These are phyloP conservation scores for Drosophila navojoa DNA, from an alignment of 1,140 invertebrate genomes.

Conservation along the genomic window DNA sequence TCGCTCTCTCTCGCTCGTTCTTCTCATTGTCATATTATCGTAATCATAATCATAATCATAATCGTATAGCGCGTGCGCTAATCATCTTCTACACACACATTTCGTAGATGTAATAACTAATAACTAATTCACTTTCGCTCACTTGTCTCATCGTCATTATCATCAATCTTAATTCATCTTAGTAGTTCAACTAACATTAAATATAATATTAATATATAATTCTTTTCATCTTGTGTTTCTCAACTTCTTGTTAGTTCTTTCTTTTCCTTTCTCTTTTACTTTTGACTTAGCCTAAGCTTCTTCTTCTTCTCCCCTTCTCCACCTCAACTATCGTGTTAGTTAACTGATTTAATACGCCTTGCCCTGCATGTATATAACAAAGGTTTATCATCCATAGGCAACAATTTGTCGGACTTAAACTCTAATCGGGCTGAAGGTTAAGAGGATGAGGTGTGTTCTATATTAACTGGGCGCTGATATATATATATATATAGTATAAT, in stretches of 20 bases:
- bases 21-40: constrained; percentile 52
- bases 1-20: not conserved
- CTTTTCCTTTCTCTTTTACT: too few relatives aligned
- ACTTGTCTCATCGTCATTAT: constrained; percentile 17
- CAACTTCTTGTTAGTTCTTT: constrained; percentile 58
- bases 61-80: constrained; percentile 55
- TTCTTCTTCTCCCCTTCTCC: not conserved
- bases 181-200: constrained; percentile 82
- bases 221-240: constrained; percentile 31
- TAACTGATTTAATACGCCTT: constrained; percentile 36
- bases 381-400: constrained; percentile 19
- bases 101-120: constrained; percentile 51
- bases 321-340: constrained; percentile 12
- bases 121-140: constrained; percentile 48
- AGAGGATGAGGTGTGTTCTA: constrained; percentile 1
- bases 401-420: constrained; percentile 37
- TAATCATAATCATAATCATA: constrained; percentile 59
- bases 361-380: constrained; percentile 11
- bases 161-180: constrained; percentile 56
- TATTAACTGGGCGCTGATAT: constrained; percentile 47
- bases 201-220: constrained; percentile 66
- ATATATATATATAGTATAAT: constrained; percentile 26
- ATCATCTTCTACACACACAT: constrained; percentile 34
- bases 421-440: constrained; percentile 8
- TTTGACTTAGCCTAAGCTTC: constrained; percentile 34